These are phyloP conservation scores for Lepeophtheirus salmonis DNA, from an alignment of 1,140 invertebrate genomes.

Conservation along the genomic window DNA sequence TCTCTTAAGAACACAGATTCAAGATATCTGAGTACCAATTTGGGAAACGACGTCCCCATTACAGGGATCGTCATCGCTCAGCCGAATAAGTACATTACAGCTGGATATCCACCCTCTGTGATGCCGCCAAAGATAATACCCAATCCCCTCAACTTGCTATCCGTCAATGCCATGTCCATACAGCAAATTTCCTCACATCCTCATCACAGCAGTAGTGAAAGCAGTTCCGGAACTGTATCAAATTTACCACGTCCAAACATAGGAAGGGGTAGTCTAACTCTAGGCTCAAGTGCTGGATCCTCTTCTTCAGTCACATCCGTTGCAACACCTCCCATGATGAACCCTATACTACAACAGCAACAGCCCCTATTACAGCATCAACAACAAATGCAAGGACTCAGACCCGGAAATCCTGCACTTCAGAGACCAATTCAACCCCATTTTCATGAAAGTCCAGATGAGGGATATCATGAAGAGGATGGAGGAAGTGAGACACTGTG, in stretches of 20 bases:
- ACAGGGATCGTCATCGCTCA: constrained; percentile 12
- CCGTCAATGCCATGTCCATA: background rate
- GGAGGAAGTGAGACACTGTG: constrained; percentile 5
- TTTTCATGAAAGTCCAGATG: constrained; percentile 11
- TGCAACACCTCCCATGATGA: background rate
- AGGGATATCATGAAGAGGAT: constrained; percentile 14
- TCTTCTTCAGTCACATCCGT: background rate
- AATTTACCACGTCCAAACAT: too few relatives aligned
- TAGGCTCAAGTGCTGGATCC: background rate
- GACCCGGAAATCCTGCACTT: background rate
- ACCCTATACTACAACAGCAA: background rate
- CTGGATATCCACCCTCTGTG: background rate
- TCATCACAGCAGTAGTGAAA: background rate
- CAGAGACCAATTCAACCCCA: constrained; percentile 6
- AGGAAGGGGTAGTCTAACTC: background rate
- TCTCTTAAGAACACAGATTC: too few relatives aligned
- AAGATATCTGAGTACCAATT: too few relatives aligned
- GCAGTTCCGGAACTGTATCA: background rate
- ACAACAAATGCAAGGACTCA: too few relatives aligned
- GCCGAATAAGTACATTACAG: background rate
- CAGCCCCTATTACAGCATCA: too few relatives aligned
- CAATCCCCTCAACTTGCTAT: background rate
- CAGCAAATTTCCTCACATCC: background rate
- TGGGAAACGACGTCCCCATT: background rate
- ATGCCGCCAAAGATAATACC: background rate